These are phyloP conservation scores for Neopelma chrysocephalum DNA, from an alignment of 2,797 vertebrate species.

Conservation along the genomic window DNA sequence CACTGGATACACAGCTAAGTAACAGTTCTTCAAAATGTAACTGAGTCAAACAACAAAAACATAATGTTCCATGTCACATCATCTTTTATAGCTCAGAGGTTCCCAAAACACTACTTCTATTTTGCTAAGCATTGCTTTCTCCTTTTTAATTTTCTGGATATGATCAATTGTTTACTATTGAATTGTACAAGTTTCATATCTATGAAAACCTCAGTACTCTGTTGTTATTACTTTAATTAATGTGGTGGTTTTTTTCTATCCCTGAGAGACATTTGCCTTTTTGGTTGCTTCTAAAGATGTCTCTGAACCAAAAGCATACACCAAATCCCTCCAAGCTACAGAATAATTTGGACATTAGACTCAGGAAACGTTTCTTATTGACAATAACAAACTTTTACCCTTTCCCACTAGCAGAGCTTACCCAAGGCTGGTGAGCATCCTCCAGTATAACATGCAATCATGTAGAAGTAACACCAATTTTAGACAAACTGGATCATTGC, in stretches of 20 bases:
- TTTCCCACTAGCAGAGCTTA: neutral
- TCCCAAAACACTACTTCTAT: fast-evolving
- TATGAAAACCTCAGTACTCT: neutral
- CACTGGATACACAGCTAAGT: neutral
- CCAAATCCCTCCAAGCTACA: neutral
- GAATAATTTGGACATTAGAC: neutral
- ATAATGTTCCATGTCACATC: neutral
- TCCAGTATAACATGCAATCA: neutral
- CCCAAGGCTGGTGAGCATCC: neutral
- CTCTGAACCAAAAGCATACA: neutral
- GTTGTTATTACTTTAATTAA: neutral
- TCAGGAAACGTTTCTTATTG: neutral
- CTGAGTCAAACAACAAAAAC: neutral
- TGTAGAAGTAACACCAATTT: neutral
- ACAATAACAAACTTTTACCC: neutral
- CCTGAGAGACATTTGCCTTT: neutral
- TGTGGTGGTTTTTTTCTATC: neutral
- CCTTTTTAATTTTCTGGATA: neutral
- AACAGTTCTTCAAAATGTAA: neutral
- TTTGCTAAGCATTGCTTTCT: neutral
- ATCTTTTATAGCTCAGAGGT: neutral
- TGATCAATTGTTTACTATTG: neutral
- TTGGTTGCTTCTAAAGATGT: neutral
- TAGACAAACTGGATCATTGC: neutral
- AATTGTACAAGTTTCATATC: neutral